A percentile compares a stretch with the other conserved stretches of the same genome.
phyloP scores from a whole-genome alignment of 2,797 vertebrate genomes.

The Eospalax fontanierii region DNA sequence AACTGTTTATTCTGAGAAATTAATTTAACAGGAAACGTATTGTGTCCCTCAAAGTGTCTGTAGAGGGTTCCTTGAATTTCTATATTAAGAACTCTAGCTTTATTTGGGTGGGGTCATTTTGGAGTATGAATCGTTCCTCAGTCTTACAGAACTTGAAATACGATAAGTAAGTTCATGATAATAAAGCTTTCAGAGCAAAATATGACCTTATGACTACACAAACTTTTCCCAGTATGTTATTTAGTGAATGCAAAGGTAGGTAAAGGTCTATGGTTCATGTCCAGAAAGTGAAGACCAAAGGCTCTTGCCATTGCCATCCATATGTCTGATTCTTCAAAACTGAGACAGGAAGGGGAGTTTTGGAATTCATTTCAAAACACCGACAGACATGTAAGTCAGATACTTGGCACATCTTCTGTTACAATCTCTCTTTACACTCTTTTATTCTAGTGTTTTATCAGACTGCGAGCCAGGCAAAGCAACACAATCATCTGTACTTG shows the following conservation, averaged over 20 bases:
- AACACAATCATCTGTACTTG: neutral
- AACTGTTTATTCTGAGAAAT: conserved; percentile 33
- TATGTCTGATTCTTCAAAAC: conserved; percentile 40
- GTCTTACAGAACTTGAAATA: conserved; percentile 51
- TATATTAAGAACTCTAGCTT: neutral
- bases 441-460: neutral
- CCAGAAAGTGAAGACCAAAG: neutral
- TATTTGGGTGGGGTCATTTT: neutral
- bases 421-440: too few species aligned
- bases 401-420: neutral
- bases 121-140: neutral
- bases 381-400: neutral
- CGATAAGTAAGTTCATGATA: neutral
- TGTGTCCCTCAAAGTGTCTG: conserved; percentile 12
- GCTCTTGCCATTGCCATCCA: neutral
- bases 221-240: neutral
- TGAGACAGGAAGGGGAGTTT: neutral
- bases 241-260: neutral
- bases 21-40: neutral
- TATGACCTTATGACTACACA: neutral
- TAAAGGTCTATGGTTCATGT: neutral
- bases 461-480: neutral
- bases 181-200: conserved; percentile 35
- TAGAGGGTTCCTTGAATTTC: conserved; percentile 9
- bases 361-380: neutral